Percentiles rank a stretch among this genome's conserved stretches.
Evolutionary conservation across 1,140 invertebrate species (phyloP).

Genomic region (Aphidius ervi): DNA sequence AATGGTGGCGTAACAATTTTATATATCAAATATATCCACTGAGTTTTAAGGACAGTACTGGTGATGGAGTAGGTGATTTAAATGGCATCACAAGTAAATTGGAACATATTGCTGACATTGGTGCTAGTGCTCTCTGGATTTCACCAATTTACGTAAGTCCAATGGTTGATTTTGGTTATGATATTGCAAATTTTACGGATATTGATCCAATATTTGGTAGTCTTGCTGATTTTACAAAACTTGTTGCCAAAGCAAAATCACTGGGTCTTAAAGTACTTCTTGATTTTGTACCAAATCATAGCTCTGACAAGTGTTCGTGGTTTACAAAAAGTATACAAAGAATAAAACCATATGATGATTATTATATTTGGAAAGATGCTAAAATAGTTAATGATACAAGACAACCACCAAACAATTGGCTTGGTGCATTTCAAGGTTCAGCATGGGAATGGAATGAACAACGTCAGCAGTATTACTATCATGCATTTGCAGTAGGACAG

Average conservation of each 20-base stretch:
- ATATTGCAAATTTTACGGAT: conserved; percentile 47
- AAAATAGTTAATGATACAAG: conserved; percentile 32
- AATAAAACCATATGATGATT: conserved; percentile 62
- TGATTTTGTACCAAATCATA: conserved; percentile 76
- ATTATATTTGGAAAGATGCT: conserved; percentile 63
- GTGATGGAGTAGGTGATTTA: conserved; percentile 74
- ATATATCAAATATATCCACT: conserved; percentile 78
- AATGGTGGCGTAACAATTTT: conserved; percentile 69
- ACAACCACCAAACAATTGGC: conserved; percentile 44
- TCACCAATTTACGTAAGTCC: conserved; percentile 53
- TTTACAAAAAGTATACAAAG: conserved; percentile 61
- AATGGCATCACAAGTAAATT: conserved; percentile 35
- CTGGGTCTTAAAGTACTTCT: conserved; percentile 58
- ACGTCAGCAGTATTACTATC: conserved; percentile 59
- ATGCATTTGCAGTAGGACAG: conserved; percentile 61
- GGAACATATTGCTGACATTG: conserved; percentile 31
- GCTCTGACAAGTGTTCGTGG: conserved; percentile 66
- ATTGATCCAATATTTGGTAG: conserved; percentile 53
- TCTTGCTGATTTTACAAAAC: conserved; percentile 50
- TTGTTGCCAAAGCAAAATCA: conserved; percentile 33
- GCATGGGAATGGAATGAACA: conserved; percentile 57
- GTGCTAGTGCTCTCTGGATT: conserved; percentile 52
- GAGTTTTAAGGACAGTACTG: conserved; percentile 74
- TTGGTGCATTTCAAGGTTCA: conserved; percentile 46
- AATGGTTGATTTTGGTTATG: conserved; percentile 51